These are phyloP conservation scores for Drosophila peninsularis DNA, from an alignment of 2,888 invertebrate genomes.

Conservation along the genomic window DNA sequence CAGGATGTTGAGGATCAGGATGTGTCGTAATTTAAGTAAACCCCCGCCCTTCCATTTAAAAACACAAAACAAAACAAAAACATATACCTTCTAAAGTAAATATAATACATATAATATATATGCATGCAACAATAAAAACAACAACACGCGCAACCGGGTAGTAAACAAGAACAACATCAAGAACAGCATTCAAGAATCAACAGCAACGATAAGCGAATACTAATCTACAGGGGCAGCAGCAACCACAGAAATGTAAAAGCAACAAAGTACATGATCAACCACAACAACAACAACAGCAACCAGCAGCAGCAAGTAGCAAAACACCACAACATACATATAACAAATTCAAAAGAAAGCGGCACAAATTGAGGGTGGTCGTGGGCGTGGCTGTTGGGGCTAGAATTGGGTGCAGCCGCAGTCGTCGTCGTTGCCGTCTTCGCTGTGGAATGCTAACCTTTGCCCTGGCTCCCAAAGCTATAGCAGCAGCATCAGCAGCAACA, in stretches of 20 bases:
- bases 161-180: conserved; percentile 32
- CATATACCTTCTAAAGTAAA: conserved; percentile 82
- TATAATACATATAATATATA: conserved; percentile 81
- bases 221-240: conserved; percentile 15
- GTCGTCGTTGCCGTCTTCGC: conserved; percentile 27
- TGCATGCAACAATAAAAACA: conserved; percentile 73
- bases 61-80: conserved; percentile 58
- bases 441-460: conserved; percentile 33
- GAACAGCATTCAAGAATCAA: conserved; percentile 13
- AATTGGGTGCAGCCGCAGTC: conserved; percentile 9
- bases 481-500: conserved; percentile 30
- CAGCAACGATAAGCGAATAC: conserved; percentile 16
- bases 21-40: conserved; percentile 93
- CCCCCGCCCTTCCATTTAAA: conserved; percentile 82
- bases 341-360: conserved; percentile 22
- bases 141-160: conserved; percentile 53
- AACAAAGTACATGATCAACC: conserved; percentile 1
- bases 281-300: conserved; percentile 6
- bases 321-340: conserved; percentile 5
- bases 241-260: conserved; percentile 19
- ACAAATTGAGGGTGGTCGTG: conserved; percentile 41
- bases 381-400: conserved; percentile 44
- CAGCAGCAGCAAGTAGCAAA: conserved; percentile 17
- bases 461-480: conserved; percentile 38
- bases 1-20: conserved; percentile 98